A percentile compares a stretch with the other conserved stretches of the same genome.
These are phyloP conservation scores for Camptogramma bilineatum DNA, from an alignment of 2,888 invertebrate species.

Conservation along the genomic window DNA sequence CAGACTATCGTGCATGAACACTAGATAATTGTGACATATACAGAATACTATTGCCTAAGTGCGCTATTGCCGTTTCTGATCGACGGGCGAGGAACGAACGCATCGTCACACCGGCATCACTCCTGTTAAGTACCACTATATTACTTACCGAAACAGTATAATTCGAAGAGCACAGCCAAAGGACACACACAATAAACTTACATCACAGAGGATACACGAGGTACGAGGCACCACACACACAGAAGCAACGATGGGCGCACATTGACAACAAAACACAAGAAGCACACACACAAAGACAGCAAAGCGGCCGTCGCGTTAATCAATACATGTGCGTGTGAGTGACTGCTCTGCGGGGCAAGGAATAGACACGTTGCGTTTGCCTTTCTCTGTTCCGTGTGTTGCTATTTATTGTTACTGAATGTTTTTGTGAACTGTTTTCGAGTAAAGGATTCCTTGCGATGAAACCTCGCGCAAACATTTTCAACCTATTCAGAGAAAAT, in stretches of 20 bases:
- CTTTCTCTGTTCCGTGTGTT: slow-evolving; percentile 59
- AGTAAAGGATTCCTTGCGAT: slow-evolving; percentile 41
- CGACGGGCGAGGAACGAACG: slow-evolving; percentile 74
- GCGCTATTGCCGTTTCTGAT: slow-evolving; percentile 75
- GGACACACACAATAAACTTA: slow-evolving; percentile 76
- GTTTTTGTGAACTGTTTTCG: slow-evolving; percentile 42
- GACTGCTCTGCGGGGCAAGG: slow-evolving; percentile 68
- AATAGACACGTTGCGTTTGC: slow-evolving; percentile 55
- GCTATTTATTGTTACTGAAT: slow-evolving; percentile 35
- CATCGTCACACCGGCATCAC: slow-evolving; percentile 69
- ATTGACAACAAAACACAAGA: slow-evolving; percentile 69
- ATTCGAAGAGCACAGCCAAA: slow-evolving; percentile 69
- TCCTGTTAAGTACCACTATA: slow-evolving; percentile 66
- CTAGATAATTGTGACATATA: slow-evolving; percentile 84
- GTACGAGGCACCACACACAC: slow-evolving; percentile 73
- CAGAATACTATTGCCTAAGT: slow-evolving; percentile 79
- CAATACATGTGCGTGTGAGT: slow-evolving; percentile 90
- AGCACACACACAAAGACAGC: slow-evolving; percentile 77
- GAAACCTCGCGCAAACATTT: slow-evolving; percentile 48
- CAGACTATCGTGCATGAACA: slow-evolving; percentile 84
- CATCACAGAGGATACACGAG: slow-evolving; percentile 81
- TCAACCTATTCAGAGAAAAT: slow-evolving; percentile 54
- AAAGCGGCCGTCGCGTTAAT: slow-evolving; percentile 80
- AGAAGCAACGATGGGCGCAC: slow-evolving; percentile 66
- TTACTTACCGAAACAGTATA: slow-evolving; percentile 59